phyloP scores from a whole-genome alignment of 2,113 vertebrate species.

The Xyrauchen texanus region DNA sequence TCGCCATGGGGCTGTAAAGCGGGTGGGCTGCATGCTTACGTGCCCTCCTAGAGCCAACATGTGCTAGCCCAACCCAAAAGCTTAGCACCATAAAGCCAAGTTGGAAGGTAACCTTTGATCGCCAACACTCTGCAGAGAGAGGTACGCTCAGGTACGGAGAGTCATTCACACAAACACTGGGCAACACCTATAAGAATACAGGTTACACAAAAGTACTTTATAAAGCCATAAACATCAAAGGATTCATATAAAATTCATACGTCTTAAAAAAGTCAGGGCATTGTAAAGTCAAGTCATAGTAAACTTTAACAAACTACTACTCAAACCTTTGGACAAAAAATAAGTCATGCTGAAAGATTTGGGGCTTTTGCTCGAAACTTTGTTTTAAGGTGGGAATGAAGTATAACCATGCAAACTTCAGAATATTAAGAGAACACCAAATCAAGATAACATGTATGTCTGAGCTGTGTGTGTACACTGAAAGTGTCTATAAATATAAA shows the following conservation, averaged over 20 bases:
- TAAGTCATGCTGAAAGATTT: no score
- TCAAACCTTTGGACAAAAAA: no score
- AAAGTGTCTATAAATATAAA: no score
- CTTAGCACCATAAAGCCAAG: conserved; percentile 71
- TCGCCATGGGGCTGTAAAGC: conserved; percentile 72
- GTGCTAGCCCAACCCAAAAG: conserved; percentile 52
- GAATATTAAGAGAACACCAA: no score
- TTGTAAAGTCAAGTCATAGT: not conserved
- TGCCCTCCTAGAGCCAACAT: conserved; percentile 22
- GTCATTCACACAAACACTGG: conserved; percentile 24
- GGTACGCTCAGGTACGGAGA: conserved; percentile 44
- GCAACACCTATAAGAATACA: not conserved
- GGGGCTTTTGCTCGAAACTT: no score
- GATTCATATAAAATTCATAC: conserved; percentile 11
- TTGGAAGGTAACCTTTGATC: conserved; percentile 79
- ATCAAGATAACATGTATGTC: no score
- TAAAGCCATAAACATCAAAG: conserved; percentile 35
- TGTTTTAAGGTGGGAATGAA: no score
- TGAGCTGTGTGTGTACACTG: no score
- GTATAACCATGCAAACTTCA: no score
- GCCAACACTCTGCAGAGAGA: conserved; percentile 55
- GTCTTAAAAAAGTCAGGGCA: not conserved
- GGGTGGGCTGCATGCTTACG: conserved; percentile 60
- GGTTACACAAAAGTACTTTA: conserved; percentile 9
- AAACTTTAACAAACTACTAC: no score